Percentiles rank a stretch among this genome's conserved stretches.
Conservation (phyloP, 2,113 vertebrate species). For the Cariama cristata region DNA sequence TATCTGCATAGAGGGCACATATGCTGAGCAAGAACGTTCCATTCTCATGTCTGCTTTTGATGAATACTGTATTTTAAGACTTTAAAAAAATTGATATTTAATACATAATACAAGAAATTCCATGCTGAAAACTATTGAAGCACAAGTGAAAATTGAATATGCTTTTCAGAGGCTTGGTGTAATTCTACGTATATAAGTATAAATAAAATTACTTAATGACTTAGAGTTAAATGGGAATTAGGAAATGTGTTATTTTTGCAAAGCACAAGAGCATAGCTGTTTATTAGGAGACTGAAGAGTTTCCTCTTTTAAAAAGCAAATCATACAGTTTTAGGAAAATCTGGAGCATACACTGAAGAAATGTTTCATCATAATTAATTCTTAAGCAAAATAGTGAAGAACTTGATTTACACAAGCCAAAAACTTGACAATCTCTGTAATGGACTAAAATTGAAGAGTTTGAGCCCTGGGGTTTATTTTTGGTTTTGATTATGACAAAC, state of each 20-base stretch:
- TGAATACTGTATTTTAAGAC: background rate
- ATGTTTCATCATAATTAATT: background rate
- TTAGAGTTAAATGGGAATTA: background rate
- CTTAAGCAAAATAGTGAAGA: background rate
- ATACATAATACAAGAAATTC: background rate
- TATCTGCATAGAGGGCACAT: background rate
- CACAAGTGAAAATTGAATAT: background rate
- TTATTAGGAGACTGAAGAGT: background rate
- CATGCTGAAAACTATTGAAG: background rate
- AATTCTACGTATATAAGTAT: background rate
- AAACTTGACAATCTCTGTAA: background rate
- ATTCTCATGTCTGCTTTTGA: background rate
- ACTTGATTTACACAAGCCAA: background rate
- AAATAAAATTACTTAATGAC: background rate
- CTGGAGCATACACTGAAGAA: background rate
- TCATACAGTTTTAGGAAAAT: background rate
- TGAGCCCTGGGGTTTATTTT: background rate
- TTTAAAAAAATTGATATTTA: background rate
- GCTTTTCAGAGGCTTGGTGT: background rate
- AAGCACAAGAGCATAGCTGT: background rate
- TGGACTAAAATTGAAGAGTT: background rate
- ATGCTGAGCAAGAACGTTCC: background rate
- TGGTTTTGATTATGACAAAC: conserved; percentile 27
- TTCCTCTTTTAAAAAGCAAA: background rate
- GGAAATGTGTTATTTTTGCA: background rate